Percentiles rank a stretch among this genome's conserved stretches.
These are phyloP conservation scores for Pluvialis apricaria DNA, from an alignment of 2,113 vertebrate genomes.

Conservation along the genomic window DNA sequence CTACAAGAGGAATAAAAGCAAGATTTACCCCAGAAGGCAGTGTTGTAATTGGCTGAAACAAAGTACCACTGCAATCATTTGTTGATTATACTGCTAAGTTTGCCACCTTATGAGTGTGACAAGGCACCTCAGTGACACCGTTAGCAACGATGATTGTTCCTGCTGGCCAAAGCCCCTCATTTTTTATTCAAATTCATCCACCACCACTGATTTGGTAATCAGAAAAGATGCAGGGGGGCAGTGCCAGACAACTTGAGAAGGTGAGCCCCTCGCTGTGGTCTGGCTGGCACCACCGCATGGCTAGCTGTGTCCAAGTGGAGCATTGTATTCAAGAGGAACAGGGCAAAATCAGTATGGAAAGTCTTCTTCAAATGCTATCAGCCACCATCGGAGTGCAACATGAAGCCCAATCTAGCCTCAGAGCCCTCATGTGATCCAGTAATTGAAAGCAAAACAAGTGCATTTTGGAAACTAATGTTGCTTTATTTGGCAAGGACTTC, in stretches of 20 bases:
- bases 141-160: neutral
- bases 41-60: neutral
- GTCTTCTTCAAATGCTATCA: neutral
- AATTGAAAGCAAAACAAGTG: conserved; percentile 7
- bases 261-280: neutral
- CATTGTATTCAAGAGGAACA: neutral
- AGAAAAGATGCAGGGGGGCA: neutral
- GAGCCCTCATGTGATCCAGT: neutral
- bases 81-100: neutral
- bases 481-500: conserved; percentile 35
- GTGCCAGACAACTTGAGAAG: neutral
- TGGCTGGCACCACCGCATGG: neutral
- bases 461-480: conserved; percentile 9
- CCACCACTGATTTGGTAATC: fast-evolving
- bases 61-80: fast-evolving
- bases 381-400: neutral
- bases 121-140: neutral
- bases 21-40: neutral
- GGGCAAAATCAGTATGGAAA: neutral
- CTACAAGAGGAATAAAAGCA: neutral
- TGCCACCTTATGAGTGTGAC: neutral
- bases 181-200: neutral
- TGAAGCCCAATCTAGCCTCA: neutral
- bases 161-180: neutral
- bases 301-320: neutral